Conservation (phyloP, 2,113 vertebrate genomes). For the Callithrix jacchus region DNA sequence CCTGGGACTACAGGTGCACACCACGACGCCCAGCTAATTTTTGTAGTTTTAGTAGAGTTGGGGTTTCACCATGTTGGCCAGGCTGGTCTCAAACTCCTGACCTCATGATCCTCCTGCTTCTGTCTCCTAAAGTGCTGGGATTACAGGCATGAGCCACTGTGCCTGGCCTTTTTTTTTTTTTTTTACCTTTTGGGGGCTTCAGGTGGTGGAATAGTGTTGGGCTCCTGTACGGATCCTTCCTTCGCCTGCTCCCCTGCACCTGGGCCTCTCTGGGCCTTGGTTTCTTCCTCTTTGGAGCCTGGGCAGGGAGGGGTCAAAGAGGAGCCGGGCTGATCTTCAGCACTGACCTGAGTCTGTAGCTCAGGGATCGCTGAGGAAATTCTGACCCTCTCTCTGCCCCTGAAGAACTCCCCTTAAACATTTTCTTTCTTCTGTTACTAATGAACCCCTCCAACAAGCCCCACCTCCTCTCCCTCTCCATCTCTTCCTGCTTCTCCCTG, state of each 20-base stretch:
- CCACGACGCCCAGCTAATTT: no score
- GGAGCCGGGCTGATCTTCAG: background rate
- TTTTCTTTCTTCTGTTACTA: background rate
- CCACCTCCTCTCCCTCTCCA: no score
- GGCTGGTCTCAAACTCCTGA: no score
- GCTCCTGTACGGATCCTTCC: background rate
- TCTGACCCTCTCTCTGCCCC: background rate
- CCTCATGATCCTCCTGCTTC: no score
- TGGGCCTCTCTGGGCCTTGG: background rate
- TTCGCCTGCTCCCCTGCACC: background rate
- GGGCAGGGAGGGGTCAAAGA: background rate
- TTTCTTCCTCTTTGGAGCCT: background rate
- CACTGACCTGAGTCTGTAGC: background rate
- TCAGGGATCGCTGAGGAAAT: background rate
- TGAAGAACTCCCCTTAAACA: background rate
- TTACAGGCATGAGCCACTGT: no score
- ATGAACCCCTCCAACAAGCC: background rate
- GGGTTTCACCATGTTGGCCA: no score
- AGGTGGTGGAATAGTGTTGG: background rate
- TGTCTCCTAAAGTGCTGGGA: no score
- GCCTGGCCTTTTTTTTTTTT: no score
- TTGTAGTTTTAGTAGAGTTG: no score
- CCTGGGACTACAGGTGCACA: no score
- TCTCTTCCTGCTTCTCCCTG: background rate
- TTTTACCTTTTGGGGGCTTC: constrained; percentile 34